A percentile compares a stretch with the other conserved stretches of the same genome.
These are phyloP conservation scores for Nomada goodeniana DNA, from an alignment of 2,888 invertebrate genomes.

Conservation along the genomic window DNA sequence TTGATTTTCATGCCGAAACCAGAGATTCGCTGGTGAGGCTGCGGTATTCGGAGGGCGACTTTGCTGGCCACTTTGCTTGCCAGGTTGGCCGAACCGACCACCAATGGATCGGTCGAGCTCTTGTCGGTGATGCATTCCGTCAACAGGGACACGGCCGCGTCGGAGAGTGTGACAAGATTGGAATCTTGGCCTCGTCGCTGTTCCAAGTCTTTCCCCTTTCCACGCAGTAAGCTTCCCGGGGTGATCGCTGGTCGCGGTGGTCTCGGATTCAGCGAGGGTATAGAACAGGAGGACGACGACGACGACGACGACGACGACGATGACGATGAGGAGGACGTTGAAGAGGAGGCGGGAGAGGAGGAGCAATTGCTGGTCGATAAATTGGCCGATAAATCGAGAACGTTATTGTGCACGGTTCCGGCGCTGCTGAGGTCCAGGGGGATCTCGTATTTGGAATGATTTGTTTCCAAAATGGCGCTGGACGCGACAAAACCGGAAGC, in stretches of 20 bases:
- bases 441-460: conserved; percentile 73
- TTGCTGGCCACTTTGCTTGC: conserved; percentile 63
- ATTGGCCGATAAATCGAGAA: conserved; percentile 75
- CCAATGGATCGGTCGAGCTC: conserved; percentile 52
- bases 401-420: conserved; percentile 69
- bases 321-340: conserved; percentile 45
- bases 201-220: conserved; percentile 68
- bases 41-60: conserved; percentile 78
- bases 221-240: conserved; percentile 37
- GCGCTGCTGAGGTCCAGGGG: conserved; percentile 78
- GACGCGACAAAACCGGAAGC: conserved; percentile 55
- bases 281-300: conserved; percentile 30
- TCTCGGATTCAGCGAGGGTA: conserved; percentile 33
- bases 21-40: conserved; percentile 79
- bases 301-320: conserved; percentile 51
- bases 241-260: conserved; percentile 40
- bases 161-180: conserved; percentile 77
- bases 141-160: conserved; percentile 78
- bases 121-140: conserved; percentile 66
- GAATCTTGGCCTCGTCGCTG: conserved; percentile 75
- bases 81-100: conserved; percentile 50
- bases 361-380: conserved; percentile 42
- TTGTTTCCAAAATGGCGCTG: conserved; percentile 54
- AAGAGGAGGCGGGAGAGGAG: conserved; percentile 27
- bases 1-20: conserved; percentile 80